phyloP scores from a whole-genome alignment of 2,888 invertebrate genomes.

The Xestia rhomboidea region DNA sequence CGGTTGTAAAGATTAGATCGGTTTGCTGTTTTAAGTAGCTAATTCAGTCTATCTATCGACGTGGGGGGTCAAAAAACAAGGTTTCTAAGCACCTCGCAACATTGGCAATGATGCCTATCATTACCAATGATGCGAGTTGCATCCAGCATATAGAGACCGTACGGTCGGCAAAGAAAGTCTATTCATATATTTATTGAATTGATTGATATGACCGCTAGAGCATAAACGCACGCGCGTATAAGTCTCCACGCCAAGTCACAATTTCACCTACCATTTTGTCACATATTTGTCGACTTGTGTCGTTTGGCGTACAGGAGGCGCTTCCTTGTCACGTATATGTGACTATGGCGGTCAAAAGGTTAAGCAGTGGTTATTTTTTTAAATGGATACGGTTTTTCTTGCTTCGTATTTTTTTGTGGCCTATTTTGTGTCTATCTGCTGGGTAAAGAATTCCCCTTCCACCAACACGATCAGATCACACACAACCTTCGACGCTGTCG shows the following conservation, averaged over 20 bases:
- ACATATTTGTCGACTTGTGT: too few species aligned
- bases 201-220: too few species aligned
- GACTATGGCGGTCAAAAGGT: too few species aligned
- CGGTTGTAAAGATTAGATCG: neutral
- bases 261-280: too few species aligned
- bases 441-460: neutral
- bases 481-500: neutral
- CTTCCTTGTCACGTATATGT: too few species aligned
- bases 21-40: neutral
- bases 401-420: neutral
- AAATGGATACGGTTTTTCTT: neutral
- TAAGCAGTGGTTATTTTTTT: too few species aligned
- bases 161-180: neutral
- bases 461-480: neutral
- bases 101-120: neutral
- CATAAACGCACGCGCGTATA: too few species aligned
- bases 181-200: neutral
- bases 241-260: too few species aligned
- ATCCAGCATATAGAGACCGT: neutral
- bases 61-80: neutral
- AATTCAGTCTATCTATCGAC: neutral
- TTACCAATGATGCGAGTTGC: too few species aligned
- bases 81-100: neutral
- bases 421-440: neutral
- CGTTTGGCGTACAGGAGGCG: too few species aligned